Percentiles rank a stretch among this genome's conserved stretches.
Evolutionary conservation across 1,140 invertebrate genomes (phyloP).

Genomic region (Brachionus calyciflorus): DNA sequence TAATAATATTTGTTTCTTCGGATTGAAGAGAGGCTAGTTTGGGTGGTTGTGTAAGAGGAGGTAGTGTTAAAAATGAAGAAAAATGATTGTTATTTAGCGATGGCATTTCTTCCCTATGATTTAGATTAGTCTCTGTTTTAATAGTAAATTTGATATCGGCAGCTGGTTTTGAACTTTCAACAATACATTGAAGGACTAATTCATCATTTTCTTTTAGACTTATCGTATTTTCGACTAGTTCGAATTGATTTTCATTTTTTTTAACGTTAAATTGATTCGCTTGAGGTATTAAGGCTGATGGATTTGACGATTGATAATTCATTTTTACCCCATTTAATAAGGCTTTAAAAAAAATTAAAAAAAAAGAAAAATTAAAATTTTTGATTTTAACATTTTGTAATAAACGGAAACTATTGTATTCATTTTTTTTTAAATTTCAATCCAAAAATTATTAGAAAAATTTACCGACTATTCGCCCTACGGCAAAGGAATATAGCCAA

Average conservation of each 20-base stretch:
- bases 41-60: background rate
- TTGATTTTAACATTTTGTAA: too few species aligned
- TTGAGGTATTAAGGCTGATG: background rate
- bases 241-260: background rate
- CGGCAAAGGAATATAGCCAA: too few species aligned
- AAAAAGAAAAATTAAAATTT: background rate
- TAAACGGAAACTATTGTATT: too few species aligned
- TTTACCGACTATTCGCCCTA: too few species aligned
- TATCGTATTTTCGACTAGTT: background rate
- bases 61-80: background rate
- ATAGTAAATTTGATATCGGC: slow-evolving; percentile 37
- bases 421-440: too few species aligned
- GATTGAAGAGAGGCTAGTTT: background rate
- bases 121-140: background rate
- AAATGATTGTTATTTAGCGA: slow-evolving; percentile 32
- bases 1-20: background rate
- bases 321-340: slow-evolving; percentile 23
- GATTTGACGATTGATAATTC: background rate
- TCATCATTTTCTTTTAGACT: slow-evolving; percentile 18
- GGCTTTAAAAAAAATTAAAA: background rate
- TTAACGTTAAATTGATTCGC: background rate
- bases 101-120: background rate
- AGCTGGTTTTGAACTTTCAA: slow-evolving; percentile 42
- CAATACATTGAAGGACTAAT: background rate
- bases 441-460: too few species aligned